Conservation (phyloP, 2,797 vertebrate species). For the Threskiornis aethiopicus region DNA sequence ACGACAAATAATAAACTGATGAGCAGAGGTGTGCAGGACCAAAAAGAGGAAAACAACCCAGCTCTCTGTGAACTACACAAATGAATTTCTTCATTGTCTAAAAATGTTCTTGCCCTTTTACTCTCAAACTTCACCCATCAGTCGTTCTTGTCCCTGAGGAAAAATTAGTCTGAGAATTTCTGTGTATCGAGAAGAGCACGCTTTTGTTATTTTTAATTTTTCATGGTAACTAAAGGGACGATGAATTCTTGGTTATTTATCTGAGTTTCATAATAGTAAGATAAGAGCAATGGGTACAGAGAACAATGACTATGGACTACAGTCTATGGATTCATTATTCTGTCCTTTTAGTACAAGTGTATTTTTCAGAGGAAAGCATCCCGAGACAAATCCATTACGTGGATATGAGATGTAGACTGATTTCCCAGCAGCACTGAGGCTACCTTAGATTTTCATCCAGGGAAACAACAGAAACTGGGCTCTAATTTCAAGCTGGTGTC, state of each 20-base stretch:
- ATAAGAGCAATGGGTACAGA: neutral
- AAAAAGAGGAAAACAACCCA: neutral
- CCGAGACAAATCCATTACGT: neutral
- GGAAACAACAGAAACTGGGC: neutral
- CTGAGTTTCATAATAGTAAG: neutral
- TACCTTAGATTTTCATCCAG: neutral
- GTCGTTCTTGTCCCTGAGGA: neutral
- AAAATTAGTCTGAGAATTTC: neutral
- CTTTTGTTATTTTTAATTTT: neutral
- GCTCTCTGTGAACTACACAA: neutral
- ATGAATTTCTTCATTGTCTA: neutral
- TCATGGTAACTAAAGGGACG: neutral
- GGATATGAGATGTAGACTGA: neutral
- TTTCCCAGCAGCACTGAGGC: neutral
- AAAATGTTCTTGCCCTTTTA: conserved; percentile 26
- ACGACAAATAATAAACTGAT: neutral
- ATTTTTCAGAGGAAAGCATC: neutral
- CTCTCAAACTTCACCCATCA: conserved; percentile 19
- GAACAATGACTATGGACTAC: neutral
- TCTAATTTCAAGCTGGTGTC: neutral
- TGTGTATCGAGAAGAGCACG: neutral
- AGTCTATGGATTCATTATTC: neutral
- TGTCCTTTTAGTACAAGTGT: neutral
- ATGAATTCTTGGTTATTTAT: neutral
- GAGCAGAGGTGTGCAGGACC: neutral